Percentiles rank a stretch among this genome's conserved stretches.
Conservation (phyloP, 2,113 vertebrate genomes). For the Podarcis cretensis region DNA sequence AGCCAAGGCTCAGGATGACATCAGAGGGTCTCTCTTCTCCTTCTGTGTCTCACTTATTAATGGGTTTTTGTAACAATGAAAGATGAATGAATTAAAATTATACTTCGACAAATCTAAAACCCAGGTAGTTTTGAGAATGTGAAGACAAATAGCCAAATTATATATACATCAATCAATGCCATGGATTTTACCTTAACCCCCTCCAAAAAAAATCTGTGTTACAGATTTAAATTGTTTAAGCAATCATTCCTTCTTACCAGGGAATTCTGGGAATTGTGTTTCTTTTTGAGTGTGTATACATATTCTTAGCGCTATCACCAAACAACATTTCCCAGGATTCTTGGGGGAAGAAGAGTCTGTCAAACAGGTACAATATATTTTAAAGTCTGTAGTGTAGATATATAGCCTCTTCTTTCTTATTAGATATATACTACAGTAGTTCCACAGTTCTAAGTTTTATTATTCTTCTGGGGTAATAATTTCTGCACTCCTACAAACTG, state of each 20-base stretch:
- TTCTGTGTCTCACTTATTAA: background rate
- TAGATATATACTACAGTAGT: background rate
- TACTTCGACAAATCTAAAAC: background rate
- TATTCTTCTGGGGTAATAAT: background rate
- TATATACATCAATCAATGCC: background rate
- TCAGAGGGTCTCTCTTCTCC: background rate
- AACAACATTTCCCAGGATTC: background rate
- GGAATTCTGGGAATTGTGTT: background rate
- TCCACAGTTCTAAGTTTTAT: background rate
- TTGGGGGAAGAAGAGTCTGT: background rate
- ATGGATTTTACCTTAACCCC: background rate
- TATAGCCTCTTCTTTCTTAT: background rate
- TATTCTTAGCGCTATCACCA: background rate
- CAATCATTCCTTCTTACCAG: background rate
- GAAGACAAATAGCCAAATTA: background rate
- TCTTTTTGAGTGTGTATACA: no score
- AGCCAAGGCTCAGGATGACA: conserved; percentile 10
- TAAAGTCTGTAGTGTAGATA: background rate
- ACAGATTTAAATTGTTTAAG: background rate
- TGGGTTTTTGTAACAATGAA: background rate
- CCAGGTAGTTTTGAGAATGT: background rate
- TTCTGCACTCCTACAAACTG: no score
- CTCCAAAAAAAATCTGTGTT: background rate
- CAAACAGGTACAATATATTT: background rate
- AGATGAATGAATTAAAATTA: conserved; percentile 1